phyloP scores from a whole-genome alignment of 2,888 invertebrate species.

The Himalopsyche anomala region DNA sequence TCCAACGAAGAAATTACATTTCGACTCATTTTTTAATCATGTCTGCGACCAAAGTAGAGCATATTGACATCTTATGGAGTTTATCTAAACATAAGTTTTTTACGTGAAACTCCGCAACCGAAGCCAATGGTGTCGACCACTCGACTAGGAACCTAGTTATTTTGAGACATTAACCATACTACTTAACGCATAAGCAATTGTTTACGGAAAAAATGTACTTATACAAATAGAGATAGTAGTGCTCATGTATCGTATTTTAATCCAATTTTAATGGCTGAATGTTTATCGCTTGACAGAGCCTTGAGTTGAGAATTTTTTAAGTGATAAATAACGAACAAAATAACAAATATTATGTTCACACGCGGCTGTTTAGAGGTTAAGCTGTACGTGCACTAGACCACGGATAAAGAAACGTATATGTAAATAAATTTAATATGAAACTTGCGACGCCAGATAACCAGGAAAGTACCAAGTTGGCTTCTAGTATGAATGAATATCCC shows the following conservation, averaged over 20 bases:
- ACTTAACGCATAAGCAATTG: too few relatives aligned
- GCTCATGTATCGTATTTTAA: background rate
- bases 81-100: too few relatives aligned
- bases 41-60: too few relatives aligned
- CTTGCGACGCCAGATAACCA: background rate
- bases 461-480: background rate
- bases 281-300: constrained; percentile 9
- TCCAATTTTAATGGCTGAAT: background rate
- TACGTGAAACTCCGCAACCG: too few relatives aligned
- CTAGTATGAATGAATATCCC: background rate
- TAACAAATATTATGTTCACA: background rate
- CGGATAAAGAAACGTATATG: background rate
- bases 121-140: too few relatives aligned
- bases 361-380: background rate
- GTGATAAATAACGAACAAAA: background rate
- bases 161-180: too few relatives aligned
- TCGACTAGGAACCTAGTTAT: too few relatives aligned
- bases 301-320: background rate
- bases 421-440: background rate
- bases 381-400: background rate
- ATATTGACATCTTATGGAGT: too few relatives aligned
- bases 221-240: background rate
- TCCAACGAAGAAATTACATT: too few relatives aligned
- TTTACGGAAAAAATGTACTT: too few relatives aligned
- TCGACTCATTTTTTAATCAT: too few relatives aligned